phyloP scores from a whole-genome alignment of 2,888 invertebrate genomes.

The Griposia aprilina region DNA sequence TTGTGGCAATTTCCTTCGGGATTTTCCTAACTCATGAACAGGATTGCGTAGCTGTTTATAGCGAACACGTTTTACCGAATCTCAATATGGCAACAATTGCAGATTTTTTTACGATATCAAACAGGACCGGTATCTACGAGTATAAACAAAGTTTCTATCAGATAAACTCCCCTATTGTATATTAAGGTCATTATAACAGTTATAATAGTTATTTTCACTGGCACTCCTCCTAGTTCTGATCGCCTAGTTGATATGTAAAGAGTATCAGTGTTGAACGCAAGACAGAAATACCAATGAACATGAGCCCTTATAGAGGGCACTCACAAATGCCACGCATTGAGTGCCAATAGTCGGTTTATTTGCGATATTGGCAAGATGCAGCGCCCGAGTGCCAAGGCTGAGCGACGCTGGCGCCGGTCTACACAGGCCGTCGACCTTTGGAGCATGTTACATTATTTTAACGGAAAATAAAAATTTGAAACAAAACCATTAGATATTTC shows the following conservation, averaged over 20 bases:
- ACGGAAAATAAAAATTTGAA: slow-evolving; percentile 18
- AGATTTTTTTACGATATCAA: slow-evolving; percentile 34
- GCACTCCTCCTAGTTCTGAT: slow-evolving; percentile 62
- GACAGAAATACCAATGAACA: slow-evolving; percentile 76
- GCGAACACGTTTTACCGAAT: slow-evolving; percentile 10
- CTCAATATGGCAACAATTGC: slow-evolving; percentile 1
- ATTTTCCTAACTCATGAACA: slow-evolving; percentile 44
- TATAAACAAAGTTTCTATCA: slow-evolving; percentile 52
- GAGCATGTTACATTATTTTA: slow-evolving; percentile 56
- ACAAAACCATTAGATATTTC: slow-evolving; percentile 19
- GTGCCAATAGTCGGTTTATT: slow-evolving; percentile 89
- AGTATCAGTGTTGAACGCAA: slow-evolving; percentile 73
- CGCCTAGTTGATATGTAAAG: slow-evolving; percentile 69
- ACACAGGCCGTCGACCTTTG: slow-evolving; percentile 83
- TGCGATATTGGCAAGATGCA: slow-evolving; percentile 87
- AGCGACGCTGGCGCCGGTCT: slow-evolving; percentile 81
- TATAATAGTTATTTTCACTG: slow-evolving; percentile 63
- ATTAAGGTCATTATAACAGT: slow-evolving; percentile 58
- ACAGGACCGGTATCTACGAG: slow-evolving; percentile 4
- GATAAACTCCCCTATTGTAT: slow-evolving; percentile 53
- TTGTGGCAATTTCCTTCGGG: slow-evolving; percentile 28
- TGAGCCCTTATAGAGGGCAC: slow-evolving; percentile 81
- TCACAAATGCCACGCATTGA: slow-evolving; percentile 82
- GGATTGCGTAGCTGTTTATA: slow-evolving; percentile 5
- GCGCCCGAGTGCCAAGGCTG: slow-evolving; percentile 84